These are phyloP conservation scores for Dynastes tityus DNA, from an alignment of 2,888 invertebrate species.

Conservation along the genomic window DNA sequence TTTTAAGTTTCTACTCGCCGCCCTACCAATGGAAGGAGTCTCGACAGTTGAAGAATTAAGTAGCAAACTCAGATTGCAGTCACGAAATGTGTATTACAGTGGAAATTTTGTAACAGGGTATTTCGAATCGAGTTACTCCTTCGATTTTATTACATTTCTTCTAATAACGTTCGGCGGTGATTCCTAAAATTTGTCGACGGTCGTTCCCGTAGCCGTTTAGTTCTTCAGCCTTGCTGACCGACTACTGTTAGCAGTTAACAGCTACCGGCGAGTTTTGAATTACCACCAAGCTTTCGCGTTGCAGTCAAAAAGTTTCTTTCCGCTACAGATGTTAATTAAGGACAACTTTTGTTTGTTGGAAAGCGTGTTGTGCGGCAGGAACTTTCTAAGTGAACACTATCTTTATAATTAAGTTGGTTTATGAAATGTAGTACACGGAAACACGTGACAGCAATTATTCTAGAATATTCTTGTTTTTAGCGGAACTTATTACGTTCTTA, in stretches of 20 bases:
- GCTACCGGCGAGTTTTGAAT: conserved; percentile 23
- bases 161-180: background rate
- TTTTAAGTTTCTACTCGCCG: conserved; percentile 10
- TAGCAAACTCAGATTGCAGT: conserved; percentile 29
- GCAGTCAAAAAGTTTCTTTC: conserved; percentile 9
- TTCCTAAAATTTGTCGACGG: background rate
- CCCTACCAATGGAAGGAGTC: background rate
- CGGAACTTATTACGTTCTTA: background rate
- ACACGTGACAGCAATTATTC: background rate
- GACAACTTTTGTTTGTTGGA: conserved; percentile 37
- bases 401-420: conserved; percentile 35
- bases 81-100: conserved; percentile 13
- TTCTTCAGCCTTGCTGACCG: background rate
- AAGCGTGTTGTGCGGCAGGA: conserved; percentile 27
- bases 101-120: conserved; percentile 6
- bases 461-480: background rate
- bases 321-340: conserved; percentile 38
- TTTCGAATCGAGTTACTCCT: conserved; percentile 1
- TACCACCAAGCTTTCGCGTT: conserved; percentile 3
- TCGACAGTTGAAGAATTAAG: background rate
- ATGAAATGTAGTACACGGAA: conserved; percentile 13
- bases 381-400: conserved; percentile 33
- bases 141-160: conserved; percentile 7
- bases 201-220: background rate
- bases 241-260: conserved; percentile 32